Evolutionary conservation across 2,113 vertebrate species (phyloP), one percentile per base, ranked within the genome.

Genomic region (Ctenodactylus gundi): DNA sequence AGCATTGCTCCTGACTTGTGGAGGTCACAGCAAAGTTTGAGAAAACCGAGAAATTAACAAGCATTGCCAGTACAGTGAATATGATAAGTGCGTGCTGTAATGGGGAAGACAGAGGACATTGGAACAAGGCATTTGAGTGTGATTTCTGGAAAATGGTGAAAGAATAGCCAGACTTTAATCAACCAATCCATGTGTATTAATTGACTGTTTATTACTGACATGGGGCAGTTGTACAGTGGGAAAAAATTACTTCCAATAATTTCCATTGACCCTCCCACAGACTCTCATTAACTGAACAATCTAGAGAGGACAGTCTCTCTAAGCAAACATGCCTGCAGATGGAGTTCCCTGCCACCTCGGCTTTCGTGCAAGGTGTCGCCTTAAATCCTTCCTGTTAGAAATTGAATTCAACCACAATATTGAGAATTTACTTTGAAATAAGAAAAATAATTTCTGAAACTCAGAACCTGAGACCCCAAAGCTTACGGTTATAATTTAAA

Each of bases 401-500:
- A 58, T 23, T 1, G 1, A 80, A 86, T 36, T 46, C 1, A 64
- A 1, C 10, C 36, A 58, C 46, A 65, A 34, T 44, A 17, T 70
- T 75, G 46, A 77, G 12, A 51, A 49, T 36, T 31, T 73, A 44
- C 6, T 57, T 55, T 67, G 27, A 83, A 90, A 83, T 36, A 67
- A 73, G 23, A 82, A 94, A 53, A 60, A 82, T 36, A 21, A 58
- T 58, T 4, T 82, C 55, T 82, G 62, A 76, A 86, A 76, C 34
- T 23, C 21, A 88, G 34, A 73, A 9, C 34, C 14, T 94, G 65
- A 82, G 36, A 1, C 49, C n/a, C 18, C 49, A 7, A 82, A 14
- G 44, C 58, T 72, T 93, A 53, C n/a, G 18, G 51, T 90, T 90
- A 39, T 67, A n/a, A 75, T 70, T 85, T 94, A 81, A 77, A 23